Conservation (phyloP, 2,888 invertebrate genomes). For the Drosophila gaucha region DNA sequence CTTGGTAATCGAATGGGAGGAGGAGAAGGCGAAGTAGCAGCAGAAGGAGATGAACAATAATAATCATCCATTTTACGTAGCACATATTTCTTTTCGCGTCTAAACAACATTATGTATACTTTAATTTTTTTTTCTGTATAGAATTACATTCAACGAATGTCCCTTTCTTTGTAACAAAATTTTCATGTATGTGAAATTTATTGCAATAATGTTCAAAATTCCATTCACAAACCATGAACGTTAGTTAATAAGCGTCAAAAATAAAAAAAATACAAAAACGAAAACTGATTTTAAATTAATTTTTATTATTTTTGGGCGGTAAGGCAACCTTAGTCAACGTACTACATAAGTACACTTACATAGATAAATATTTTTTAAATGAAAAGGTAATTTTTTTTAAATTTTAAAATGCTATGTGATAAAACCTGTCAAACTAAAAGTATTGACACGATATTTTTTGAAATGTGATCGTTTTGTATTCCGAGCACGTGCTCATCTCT, state of each 20-base stretch:
- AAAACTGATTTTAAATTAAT: constrained; percentile 15
- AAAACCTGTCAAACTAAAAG: too few relatives aligned
- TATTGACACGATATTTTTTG: not conserved
- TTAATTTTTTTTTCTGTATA: constrained; percentile 42
- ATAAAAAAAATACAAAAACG: constrained; percentile 34
- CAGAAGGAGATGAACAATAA: constrained; percentile 38
- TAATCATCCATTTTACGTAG: constrained; percentile 54
- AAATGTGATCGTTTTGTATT: not conserved
- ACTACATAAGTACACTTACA: not conserved
- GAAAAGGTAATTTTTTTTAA: not conserved
- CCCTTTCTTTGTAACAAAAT: constrained; percentile 43
- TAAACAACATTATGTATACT: constrained; percentile 32
- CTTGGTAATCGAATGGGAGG: not conserved
- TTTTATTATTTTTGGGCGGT: not conserved
- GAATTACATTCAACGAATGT: constrained; percentile 71
- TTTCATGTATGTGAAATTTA: constrained; percentile 58
- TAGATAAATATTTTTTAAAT: not conserved
- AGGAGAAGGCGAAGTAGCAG: not conserved
- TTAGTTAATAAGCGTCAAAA: constrained; percentile 61
- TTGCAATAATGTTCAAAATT: constrained; percentile 64
- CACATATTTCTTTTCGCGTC: constrained; percentile 38
- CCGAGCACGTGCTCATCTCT: not conserved
- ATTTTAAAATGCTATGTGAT: not conserved
- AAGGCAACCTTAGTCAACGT: not conserved
- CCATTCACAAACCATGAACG: constrained; percentile 60